Conservation (phyloP, 2,113 vertebrate genomes). For the Riparia riparia region DNA sequence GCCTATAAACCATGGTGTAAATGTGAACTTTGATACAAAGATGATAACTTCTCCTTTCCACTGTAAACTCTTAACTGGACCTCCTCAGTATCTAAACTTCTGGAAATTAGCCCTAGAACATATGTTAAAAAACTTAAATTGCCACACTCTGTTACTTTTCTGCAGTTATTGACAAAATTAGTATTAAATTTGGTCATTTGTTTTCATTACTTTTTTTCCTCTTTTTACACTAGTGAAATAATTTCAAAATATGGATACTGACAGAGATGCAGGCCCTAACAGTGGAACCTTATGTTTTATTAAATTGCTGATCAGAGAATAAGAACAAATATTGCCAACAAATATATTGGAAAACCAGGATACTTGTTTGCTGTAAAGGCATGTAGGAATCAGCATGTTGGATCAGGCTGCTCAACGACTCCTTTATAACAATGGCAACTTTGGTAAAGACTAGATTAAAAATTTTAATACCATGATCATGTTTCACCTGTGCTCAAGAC, state of each 20-base stretch:
- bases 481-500: background rate
- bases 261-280: background rate
- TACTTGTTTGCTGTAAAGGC: background rate
- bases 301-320: background rate
- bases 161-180: background rate
- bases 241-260: background rate
- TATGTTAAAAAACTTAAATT: background rate
- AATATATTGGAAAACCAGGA: background rate
- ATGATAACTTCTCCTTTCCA: slow-evolving; percentile 30
- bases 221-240: background rate
- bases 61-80: background rate
- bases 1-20: slow-evolving; percentile 45
- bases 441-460: background rate
- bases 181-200: background rate
- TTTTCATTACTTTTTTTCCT: background rate
- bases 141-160: background rate
- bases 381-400: accelerated
- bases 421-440: background rate
- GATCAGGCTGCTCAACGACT: background rate
- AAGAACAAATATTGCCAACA: background rate
- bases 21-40: slow-evolving; percentile 58
- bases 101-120: background rate
- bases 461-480: background rate
- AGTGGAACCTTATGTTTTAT: background rate
- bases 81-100: background rate